These are phyloP conservation scores for Cossypha caffra DNA, from an alignment of 2,797 vertebrate genomes.

Conservation along the genomic window DNA sequence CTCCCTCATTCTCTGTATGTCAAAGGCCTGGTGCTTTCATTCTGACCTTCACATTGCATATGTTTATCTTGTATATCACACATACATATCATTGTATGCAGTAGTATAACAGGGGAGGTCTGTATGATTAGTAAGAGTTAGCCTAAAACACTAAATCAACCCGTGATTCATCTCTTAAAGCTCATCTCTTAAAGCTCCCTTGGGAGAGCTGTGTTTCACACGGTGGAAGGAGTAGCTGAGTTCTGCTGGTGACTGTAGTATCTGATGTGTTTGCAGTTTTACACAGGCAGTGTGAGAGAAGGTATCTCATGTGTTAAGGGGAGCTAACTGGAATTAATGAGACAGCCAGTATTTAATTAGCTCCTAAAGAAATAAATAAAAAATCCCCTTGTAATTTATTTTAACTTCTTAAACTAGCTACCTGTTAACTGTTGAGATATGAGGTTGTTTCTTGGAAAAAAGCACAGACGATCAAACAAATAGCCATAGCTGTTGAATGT, in stretches of 20 bases:
- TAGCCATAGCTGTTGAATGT: neutral
- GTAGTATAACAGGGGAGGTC: neutral
- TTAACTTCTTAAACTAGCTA: neutral
- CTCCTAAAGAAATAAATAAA: neutral
- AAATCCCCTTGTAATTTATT: neutral
- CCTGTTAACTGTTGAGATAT: neutral
- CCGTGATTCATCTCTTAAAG: neutral
- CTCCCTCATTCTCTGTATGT: neutral
- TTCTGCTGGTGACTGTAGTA: neutral
- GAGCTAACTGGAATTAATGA: neutral
- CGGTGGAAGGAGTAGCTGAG: neutral
- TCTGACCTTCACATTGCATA: neutral
- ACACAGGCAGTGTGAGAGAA: neutral
- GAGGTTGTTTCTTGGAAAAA: neutral
- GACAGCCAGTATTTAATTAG: neutral
- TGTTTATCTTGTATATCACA: neutral
- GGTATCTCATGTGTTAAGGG: neutral
- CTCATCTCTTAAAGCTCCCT: neutral
- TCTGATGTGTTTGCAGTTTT: neutral
- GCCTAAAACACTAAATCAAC: neutral
- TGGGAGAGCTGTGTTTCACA: neutral
- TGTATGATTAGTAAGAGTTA: neutral
- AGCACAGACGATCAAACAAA: neutral
- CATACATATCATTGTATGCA: neutral
- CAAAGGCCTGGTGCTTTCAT: neutral